phyloP scores from a whole-genome alignment of 2,888 invertebrate genomes.

The Parnassius mnemosyne region DNA sequence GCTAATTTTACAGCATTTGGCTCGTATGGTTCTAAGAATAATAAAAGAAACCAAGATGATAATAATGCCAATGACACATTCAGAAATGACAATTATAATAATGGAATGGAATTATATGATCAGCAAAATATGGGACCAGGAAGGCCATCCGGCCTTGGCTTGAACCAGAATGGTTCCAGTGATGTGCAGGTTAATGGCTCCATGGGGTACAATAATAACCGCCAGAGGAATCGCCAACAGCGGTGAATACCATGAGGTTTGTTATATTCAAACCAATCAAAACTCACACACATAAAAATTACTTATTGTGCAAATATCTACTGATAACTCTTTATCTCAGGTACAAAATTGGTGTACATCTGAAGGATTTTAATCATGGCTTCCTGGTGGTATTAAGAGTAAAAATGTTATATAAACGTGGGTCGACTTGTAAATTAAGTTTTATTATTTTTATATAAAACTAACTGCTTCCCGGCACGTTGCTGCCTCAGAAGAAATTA shows the following conservation, averaged over 20 bases:
- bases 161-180: slow-evolving; percentile 50
- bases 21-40: slow-evolving; percentile 62
- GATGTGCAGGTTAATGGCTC: slow-evolving; percentile 69
- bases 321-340: slow-evolving; percentile 23
- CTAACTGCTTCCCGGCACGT: too few relatives aligned
- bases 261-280: slow-evolving; percentile 75
- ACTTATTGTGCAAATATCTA: slow-evolving; percentile 27
- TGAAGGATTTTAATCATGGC: slow-evolving; percentile 5
- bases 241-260: slow-evolving; percentile 76
- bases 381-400: too few relatives aligned
- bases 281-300: slow-evolving; percentile 59
- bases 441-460: too few relatives aligned
- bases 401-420: too few relatives aligned
- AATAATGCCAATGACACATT: slow-evolving; percentile 43
- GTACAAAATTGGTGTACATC: slow-evolving; percentile 11
- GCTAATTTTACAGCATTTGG: slow-evolving; percentile 75
- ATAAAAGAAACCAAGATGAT: slow-evolving; percentile 48
- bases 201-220: slow-evolving; percentile 76
- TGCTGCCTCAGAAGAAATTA: too few relatives aligned
- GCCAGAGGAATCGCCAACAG: slow-evolving; percentile 75
- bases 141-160: slow-evolving; percentile 51
- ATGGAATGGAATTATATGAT: slow-evolving; percentile 52
- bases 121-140: slow-evolving; percentile 64
- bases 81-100: slow-evolving; percentile 34
- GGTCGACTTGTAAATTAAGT: too few relatives aligned